Conservation (phyloP, 2,888 invertebrate genomes). For the Ommatoiulus sabulosus region DNA sequence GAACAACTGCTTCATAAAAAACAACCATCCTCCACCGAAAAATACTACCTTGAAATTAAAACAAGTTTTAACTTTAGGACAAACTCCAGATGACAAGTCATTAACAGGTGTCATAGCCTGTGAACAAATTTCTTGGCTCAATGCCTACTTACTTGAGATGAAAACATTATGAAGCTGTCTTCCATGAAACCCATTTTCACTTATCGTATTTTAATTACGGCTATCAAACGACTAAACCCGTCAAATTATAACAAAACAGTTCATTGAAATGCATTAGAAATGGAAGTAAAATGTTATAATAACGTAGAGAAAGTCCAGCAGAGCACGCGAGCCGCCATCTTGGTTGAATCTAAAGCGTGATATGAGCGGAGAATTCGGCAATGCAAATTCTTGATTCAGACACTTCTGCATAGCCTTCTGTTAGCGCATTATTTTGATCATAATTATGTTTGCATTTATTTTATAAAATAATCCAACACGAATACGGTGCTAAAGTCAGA, state of each 20-base stretch:
- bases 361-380: too few species aligned
- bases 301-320: not conserved
- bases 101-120: constrained; percentile 22
- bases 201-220: not conserved
- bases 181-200: constrained; percentile 81
- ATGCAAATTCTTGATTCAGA: too few species aligned
- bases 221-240: not conserved
- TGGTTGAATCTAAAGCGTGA: constrained; percentile 17
- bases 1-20: constrained; percentile 97
- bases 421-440: too few species aligned
- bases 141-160: constrained; percentile 76
- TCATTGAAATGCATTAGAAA: not conserved
- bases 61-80: not conserved
- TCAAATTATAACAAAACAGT: not conserved
- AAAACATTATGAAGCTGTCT: constrained; percentile 84
- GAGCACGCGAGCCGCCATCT: not conserved
- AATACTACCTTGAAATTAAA: constrained; percentile 82
- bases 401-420: too few species aligned
- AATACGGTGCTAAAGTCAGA: too few species aligned
- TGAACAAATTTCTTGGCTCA: not conserved
- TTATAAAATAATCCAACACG: too few species aligned
- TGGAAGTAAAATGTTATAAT: not conserved
- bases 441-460: too few species aligned
- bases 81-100: not conserved
- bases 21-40: constrained; percentile 97